Base-by-base conservation (phyloP, 1,140 invertebrate genomes). In the Listronotus oregonensis region DNA sequence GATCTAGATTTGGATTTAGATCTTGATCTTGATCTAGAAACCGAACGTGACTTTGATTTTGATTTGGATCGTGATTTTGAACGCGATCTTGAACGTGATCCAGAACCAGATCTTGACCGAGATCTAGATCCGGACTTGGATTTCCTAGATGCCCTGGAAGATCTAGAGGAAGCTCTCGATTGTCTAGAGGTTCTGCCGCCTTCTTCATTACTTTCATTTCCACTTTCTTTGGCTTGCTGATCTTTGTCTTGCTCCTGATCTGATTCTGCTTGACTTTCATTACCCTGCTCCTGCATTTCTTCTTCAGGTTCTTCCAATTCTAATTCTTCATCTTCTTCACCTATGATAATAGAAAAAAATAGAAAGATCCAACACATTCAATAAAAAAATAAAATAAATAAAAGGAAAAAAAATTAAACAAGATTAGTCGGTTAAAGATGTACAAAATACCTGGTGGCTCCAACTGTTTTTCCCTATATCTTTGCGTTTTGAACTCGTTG, bases 401-500 rank as follows among this genome's bases (percentile, higher is more conserved):
- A 12, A 17, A 12, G 18, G 18, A 32, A 54, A n/a, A 62, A 21
- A n/a, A 37, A 34, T 34, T 34, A 43, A 56, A 21, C 11, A 14
- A 27, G 1, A 27, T 3, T 27, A 27, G 1, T 27, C 5, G 5
- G 21, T 27, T 27, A 3, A 27, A 27, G 5, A 27, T 27, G 5
- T 44, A 44, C 2, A 14, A 44, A 2, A 7, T 9, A 31, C n/a
- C 51, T 47, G 46, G 27, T 10, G 94, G 92, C 76, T 97, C 94
- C 8, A 98, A 80, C 77, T 96, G 92, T 71, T 88, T 90, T 79
- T 96, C 90, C 57, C 95, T 82, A 55, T 90, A 88, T 34, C 94
- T 82, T 76, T 97, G 92, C 85, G 94, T 92, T 66, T 89, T 86
- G 73, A 93, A 90, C 79, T 98, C 96, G 57, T 85, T 82, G 0